A percentile compares a stretch with the other conserved stretches of the same genome.
These are phyloP conservation scores for Sthenelais limicola DNA, from an alignment of 2,888 invertebrate genomes.

Conservation along the genomic window DNA sequence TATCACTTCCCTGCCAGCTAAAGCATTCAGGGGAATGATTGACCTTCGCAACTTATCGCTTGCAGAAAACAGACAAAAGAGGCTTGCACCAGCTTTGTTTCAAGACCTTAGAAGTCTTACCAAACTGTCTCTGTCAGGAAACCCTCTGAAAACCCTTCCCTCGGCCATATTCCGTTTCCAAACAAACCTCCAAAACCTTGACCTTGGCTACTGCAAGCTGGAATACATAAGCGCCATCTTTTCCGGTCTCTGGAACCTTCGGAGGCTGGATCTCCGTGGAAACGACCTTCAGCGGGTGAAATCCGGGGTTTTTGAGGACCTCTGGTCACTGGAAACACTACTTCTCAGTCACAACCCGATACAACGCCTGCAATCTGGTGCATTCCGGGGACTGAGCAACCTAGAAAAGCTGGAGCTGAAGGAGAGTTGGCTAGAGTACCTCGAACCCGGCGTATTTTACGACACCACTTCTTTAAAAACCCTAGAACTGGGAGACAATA, in stretches of 20 bases:
- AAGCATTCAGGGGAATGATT: conserved; percentile 49
- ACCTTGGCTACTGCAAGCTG: conserved; percentile 52
- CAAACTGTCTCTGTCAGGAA: conserved; percentile 50
- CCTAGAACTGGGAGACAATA: conserved; percentile 50
- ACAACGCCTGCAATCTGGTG: conserved; percentile 43
- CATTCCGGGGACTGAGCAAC: conserved; percentile 48
- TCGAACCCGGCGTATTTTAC: conserved; percentile 47
- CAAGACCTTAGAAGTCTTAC: conserved; percentile 48
- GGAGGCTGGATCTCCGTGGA: conserved; percentile 51
- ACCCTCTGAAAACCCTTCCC: conserved; percentile 45
- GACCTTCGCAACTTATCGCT: conserved; percentile 48
- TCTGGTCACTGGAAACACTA: conserved; percentile 47
- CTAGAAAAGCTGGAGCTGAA: conserved; percentile 47
- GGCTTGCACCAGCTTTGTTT: conserved; percentile 43
- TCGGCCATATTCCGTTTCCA: conserved; percentile 49
- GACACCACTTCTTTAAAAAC: conserved; percentile 40
- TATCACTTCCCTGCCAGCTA: conserved; percentile 46
- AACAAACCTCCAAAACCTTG: conserved; percentile 47
- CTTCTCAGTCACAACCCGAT: conserved; percentile 51
- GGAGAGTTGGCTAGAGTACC: conserved; percentile 47
- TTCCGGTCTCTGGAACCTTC: conserved; percentile 51
- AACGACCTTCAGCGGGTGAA: conserved; percentile 49
- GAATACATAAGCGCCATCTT: conserved; percentile 46
- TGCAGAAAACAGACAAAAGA: conserved; percentile 48
- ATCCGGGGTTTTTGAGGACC: conserved; percentile 47